These are phyloP conservation scores for Notothenia rossii DNA, from an alignment of 2,113 vertebrate genomes.

Conservation along the genomic window DNA sequence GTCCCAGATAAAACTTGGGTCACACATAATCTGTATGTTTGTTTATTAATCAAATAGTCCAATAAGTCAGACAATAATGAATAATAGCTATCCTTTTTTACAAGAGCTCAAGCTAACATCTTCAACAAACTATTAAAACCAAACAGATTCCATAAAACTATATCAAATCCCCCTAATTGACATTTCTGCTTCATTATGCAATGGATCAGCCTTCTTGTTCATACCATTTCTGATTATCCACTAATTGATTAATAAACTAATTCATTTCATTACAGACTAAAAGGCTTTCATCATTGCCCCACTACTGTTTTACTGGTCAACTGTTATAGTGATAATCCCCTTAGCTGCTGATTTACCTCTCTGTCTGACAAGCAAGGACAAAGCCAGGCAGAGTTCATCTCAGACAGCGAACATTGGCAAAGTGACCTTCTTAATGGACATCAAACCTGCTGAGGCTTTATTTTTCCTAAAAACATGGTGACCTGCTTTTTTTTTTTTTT, in stretches of 20 bases:
- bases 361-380: conserved; percentile 69
- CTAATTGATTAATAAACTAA: neutral
- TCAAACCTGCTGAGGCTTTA: conserved; percentile 14
- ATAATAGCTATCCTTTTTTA: neutral
- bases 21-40: neutral
- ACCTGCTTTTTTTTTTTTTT: neutral
- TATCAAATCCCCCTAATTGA: neutral
- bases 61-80: neutral
- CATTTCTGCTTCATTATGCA: neutral
- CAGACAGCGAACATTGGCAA: conserved; percentile 62
- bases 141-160: neutral
- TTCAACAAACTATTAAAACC: neutral
- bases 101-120: neutral
- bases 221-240: neutral
- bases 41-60: neutral
- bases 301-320: neutral
- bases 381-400: conserved; percentile 61
- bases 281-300: neutral
- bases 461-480: conserved; percentile 1
- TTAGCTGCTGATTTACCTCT: conserved; percentile 69
- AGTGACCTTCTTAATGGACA: conserved; percentile 55
- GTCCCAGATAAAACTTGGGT: neutral
- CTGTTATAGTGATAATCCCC: conserved; percentile 68
- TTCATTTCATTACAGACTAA: neutral
- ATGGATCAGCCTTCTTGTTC: neutral